Conservation (phyloP, 2,888 invertebrate species). For the Trichacis sp. region DNA sequence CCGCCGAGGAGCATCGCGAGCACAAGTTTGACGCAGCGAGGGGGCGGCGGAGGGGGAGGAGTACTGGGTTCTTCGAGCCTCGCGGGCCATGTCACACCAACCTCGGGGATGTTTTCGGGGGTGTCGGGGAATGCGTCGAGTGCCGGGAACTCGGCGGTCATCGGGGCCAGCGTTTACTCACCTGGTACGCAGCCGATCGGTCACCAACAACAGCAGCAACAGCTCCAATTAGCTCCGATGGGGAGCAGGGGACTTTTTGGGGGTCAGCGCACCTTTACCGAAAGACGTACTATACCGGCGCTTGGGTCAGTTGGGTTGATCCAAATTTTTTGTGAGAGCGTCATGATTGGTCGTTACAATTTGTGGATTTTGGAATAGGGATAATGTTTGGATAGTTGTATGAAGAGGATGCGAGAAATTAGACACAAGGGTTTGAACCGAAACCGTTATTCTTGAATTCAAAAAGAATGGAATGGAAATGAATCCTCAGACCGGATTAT, state of each 20-base stretch:
- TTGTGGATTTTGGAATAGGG: no score
- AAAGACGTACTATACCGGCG: constrained; percentile 78
- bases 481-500: no score
- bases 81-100: constrained; percentile 83
- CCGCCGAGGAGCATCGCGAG: constrained; percentile 90
- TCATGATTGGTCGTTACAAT: no score
- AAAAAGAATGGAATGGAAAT: no score
- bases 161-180: constrained; percentile 64
- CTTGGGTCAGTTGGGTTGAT: constrained; percentile 68
- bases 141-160: constrained; percentile 63
- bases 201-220: constrained; percentile 72
- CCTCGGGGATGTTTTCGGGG: constrained; percentile 75
- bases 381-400: no score
- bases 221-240: constrained; percentile 73
- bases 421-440: no score
- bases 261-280: constrained; percentile 80
- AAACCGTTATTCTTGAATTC: no score
- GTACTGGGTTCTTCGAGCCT: constrained; percentile 74
- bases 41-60: constrained; percentile 77
- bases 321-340: no score
- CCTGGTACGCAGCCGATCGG: constrained; percentile 67
- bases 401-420: no score
- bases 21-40: constrained; percentile 77
- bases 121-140: constrained; percentile 65
- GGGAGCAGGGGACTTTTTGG: constrained; percentile 79